Conservation (phyloP, 2,888 invertebrate genomes). For the Nomada fabriciana region DNA sequence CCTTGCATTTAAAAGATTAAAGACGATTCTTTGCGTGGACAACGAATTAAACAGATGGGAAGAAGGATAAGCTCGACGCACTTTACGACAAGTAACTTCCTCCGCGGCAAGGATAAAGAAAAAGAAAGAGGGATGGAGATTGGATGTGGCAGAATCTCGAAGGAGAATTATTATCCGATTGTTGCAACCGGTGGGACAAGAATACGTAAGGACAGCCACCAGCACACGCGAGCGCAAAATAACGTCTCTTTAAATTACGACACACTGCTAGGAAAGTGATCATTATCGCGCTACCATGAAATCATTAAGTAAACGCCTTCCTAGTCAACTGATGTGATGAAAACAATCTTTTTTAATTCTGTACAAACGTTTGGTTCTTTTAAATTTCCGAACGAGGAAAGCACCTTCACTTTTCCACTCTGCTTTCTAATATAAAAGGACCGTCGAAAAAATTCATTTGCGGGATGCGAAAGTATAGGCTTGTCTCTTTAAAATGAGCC, state of each 20-base stretch:
- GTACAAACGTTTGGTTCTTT: too few relatives aligned
- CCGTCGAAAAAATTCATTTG: too few relatives aligned
- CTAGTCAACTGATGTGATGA: neutral
- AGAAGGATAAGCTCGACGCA: conserved; percentile 26
- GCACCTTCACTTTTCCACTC: too few relatives aligned
- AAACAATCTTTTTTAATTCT: too few relatives aligned
- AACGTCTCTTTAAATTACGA: conserved; percentile 59
- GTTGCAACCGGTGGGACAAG: conserved; percentile 52
- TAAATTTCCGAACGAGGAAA: too few relatives aligned
- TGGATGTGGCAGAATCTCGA: conserved; percentile 42
- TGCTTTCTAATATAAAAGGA: too few relatives aligned
- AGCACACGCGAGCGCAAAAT: conserved; percentile 29
- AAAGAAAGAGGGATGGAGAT: conserved; percentile 29
- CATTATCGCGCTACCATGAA: conserved; percentile 45
- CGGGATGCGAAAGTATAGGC: too few relatives aligned
- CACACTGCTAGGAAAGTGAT: conserved; percentile 46
- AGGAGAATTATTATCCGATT: conserved; percentile 54
- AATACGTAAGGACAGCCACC: conserved; percentile 40
- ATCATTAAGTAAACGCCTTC: conserved; percentile 11
- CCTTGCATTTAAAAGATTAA: neutral
- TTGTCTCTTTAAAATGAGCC: too few relatives aligned
- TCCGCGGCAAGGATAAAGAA: conserved; percentile 46
- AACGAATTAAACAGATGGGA: conserved; percentile 23
- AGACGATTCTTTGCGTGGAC: neutral
- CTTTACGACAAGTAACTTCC: conserved; percentile 43